Conservation (phyloP, 2,888 invertebrate species). For the Bombylius discolor region DNA sequence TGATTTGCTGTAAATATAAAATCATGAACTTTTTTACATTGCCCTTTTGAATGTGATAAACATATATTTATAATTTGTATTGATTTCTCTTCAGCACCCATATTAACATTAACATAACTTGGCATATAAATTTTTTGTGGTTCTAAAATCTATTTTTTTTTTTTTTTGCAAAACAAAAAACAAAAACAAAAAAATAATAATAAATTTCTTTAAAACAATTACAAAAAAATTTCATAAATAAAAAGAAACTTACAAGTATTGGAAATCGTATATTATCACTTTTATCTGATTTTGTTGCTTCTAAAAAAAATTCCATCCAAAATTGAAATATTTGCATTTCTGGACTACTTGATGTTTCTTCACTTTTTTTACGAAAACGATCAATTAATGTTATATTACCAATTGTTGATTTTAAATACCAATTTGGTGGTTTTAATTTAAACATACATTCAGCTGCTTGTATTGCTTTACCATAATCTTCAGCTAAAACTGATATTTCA, state of each 20-base stretch:
- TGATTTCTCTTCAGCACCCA: conserved; percentile 85
- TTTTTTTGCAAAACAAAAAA: no score
- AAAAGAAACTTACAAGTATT: conserved; percentile 25
- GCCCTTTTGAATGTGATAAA: conserved; percentile 58
- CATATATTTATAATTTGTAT: conserved; percentile 81
- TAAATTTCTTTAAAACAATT: no score
- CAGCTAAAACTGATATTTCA: conserved; percentile 93
- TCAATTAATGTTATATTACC: conserved; percentile 91
- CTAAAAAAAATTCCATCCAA: conserved; percentile 98
- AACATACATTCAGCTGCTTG: conserved; percentile 95
- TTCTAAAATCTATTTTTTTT: conserved; percentile 55
- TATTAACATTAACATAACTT: conserved; percentile 88
- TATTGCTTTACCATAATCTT: conserved; percentile 92
- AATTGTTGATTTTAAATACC: conserved; percentile 94
- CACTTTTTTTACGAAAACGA: conserved; percentile 70
- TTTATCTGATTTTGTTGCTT: conserved; percentile 72
- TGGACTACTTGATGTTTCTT: conserved; percentile 54
- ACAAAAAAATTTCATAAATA: no score
- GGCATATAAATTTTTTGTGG: conserved; percentile 89
- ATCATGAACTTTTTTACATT: conserved; percentile 76
- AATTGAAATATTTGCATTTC: conserved; percentile 87
- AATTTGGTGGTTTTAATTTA: conserved; percentile 76
- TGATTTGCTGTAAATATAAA: conserved; percentile 82
- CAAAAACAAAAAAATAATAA: not conserved
- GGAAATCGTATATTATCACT: conserved; percentile 82